phyloP scores from a whole-genome alignment of 2,113 vertebrate genomes.

The Fregata magnificens region DNA sequence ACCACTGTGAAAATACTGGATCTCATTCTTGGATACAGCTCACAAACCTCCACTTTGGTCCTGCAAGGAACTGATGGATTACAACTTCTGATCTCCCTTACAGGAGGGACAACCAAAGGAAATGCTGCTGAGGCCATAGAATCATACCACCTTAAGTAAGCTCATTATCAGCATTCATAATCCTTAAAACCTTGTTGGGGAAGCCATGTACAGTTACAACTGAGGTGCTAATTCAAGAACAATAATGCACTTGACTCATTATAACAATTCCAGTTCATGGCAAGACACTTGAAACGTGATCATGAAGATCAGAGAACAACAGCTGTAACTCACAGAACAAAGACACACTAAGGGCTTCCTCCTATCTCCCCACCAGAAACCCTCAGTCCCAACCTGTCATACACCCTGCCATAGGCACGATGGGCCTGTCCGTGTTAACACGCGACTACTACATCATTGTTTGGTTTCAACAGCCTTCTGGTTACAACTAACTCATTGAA shows the following conservation, averaged over 20 bases:
- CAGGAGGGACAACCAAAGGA: neutral
- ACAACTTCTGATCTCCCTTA: neutral
- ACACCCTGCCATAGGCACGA: neutral
- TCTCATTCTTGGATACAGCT: neutral
- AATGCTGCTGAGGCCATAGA: neutral
- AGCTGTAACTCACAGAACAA: neutral
- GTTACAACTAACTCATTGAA: neutral
- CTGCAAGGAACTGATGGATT: neutral
- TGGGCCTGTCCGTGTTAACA: neutral
- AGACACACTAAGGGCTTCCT: neutral
- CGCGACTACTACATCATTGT: neutral
- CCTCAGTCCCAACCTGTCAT: neutral
- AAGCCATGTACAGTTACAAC: neutral
- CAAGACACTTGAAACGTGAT: neutral
- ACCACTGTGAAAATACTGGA: neutral
- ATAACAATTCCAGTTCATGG: neutral
- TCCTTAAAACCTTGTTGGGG: neutral
- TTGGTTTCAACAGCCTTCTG: neutral
- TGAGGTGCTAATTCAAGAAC: neutral
- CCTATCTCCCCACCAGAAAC: neutral
- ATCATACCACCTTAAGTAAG: neutral
- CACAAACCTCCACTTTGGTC: neutral
- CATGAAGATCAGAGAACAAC: neutral
- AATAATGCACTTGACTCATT: neutral
- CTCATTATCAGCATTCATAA: neutral